Evolutionary conservation across 1,140 invertebrate genomes (phyloP), one percentile per base, ranked within the genome.

Genomic region (Drosophila bocki): DNA sequence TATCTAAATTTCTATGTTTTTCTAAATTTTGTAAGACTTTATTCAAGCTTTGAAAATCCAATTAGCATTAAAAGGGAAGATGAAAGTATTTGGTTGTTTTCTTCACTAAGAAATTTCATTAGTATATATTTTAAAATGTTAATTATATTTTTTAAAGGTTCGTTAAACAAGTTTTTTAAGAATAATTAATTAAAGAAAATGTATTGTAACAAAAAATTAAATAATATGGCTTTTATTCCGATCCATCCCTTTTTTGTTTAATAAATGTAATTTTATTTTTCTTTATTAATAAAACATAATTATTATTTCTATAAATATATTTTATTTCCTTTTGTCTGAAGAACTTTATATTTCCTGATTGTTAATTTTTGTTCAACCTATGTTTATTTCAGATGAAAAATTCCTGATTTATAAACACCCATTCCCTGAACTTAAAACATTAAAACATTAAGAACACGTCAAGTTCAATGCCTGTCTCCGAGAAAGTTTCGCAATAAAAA

Each of bases 401-500:
- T 39, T 39, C 32, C 6, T 9, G 3, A 8, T 19, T 63, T 26
- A 22, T 22, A 29, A 64, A 37, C 9, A 39, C 3, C 3, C 9
- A 54, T 19, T 11, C 26, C 3, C 35, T 35, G 35, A 58, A 58
- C 12, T 50, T 48, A 19, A 42, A 71, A 41, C 35, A 71, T 42
- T 22, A 50, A 72, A 48, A 19, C 9, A 26, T 19, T 22, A 29
- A 45, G 42, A 29, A 48, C 15, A 68, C 29, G n/a, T 37, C 37
- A 29, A 60, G 70, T 72, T 72, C 69, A 71, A 48, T 72, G 69
- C 6, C 67, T 59, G 53, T 42, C 29, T 71, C 54, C 8, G 42
- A 13, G 15, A 72, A 72, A 72, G 51, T 72, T 72, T 72, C 2
- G 37, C 53, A 29, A 72, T 72, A 50, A 72, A 59, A 58, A 41